These are phyloP conservation scores for Coregonus suidteri DNA, from an alignment of 2,797 vertebrate species.

Conservation along the genomic window DNA sequence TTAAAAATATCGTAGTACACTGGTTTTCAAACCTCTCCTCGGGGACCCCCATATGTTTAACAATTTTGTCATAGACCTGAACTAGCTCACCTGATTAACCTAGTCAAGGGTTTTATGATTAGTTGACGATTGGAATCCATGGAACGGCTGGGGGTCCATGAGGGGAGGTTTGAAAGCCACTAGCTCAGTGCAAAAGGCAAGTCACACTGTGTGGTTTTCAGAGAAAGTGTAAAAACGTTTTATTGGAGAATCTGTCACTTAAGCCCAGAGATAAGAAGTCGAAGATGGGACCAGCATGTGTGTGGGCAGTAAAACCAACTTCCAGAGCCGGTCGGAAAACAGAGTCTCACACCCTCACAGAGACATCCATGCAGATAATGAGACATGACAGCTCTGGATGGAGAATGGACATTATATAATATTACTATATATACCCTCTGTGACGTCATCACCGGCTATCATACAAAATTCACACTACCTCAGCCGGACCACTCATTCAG, in stretches of 20 bases:
- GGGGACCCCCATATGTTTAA: no score
- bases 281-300: constrained; percentile 30
- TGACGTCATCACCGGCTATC: background rate
- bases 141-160: no score
- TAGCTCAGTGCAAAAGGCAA: no score
- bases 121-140: no score
- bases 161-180: no score
- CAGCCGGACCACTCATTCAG: background rate
- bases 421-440: background rate
- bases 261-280: constrained; percentile 30
- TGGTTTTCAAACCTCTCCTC: no score
- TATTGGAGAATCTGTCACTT: constrained; percentile 45
- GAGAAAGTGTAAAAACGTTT: background rate
- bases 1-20: no score
- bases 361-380: constrained; percentile 39
- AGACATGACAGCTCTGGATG: constrained; percentile 28
- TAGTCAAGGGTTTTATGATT: no score
- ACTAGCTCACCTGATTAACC: no score
- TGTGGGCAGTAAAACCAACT: constrained; percentile 41
- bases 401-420: background rate
- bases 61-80: no score
- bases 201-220: background rate
- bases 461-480: constrained; percentile 9
- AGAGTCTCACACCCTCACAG: background rate
- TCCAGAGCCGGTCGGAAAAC: background rate